These are phyloP conservation scores for Intellagama lesueurii DNA, from an alignment of 2,797 vertebrate species.

Conservation along the genomic window DNA sequence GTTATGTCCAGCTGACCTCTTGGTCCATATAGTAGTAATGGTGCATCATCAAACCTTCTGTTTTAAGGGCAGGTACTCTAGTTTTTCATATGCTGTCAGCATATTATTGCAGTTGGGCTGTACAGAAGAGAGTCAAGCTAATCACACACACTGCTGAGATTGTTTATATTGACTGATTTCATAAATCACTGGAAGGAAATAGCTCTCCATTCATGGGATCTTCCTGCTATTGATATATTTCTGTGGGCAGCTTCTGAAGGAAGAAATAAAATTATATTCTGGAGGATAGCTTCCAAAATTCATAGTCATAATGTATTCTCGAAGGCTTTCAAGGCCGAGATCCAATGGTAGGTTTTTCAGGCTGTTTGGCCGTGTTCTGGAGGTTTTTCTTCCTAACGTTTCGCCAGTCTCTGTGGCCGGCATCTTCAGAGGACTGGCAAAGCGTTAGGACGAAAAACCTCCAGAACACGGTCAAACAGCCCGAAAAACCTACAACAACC, in stretches of 20 bases:
- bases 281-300: background rate
- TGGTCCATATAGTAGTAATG: background rate
- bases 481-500: background rate
- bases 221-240: conserved; percentile 34
- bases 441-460: too few relatives aligned
- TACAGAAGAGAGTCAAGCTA: conserved; percentile 13
- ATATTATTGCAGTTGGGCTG: conserved; percentile 26
- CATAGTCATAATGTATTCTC: background rate
- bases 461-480: too few relatives aligned
- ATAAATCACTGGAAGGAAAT: conserved; percentile 34
- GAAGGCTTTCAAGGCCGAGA: too few relatives aligned
- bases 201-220: background rate
- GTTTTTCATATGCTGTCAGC: background rate
- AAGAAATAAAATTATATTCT: background rate
- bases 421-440: too few relatives aligned
- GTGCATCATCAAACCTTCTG: background rate
- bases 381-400: too few relatives aligned
- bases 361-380: too few relatives aligned
- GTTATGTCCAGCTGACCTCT: too few relatives aligned
- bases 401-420: too few relatives aligned
- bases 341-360: too few relatives aligned
- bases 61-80: background rate
- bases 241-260: background rate
- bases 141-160: background rate
- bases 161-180: conserved; percentile 16